A percentile compares a stretch with the other conserved stretches of the same genome.
Evolutionary conservation across 2,797 vertebrate genomes (phyloP).

Genomic region (Micrastur ruficollis): DNA sequence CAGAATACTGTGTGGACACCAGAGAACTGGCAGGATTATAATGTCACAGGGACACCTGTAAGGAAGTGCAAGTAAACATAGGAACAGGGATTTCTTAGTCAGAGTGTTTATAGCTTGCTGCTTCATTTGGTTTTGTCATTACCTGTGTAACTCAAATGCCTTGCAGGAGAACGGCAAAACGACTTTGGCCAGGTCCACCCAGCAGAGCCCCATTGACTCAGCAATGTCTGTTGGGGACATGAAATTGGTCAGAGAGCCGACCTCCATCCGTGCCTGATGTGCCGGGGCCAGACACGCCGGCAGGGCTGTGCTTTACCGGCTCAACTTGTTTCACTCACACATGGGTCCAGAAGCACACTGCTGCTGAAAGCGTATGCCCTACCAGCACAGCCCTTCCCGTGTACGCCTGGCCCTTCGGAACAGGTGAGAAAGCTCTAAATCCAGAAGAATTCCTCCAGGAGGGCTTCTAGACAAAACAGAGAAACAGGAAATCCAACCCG

Average conservation of each 20-base stretch:
- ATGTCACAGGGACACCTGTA: background rate
- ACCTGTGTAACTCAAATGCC: background rate
- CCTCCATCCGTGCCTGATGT: background rate
- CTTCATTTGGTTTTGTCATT: background rate
- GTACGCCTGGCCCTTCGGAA: background rate
- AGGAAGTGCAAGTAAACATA: background rate
- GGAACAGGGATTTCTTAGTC: background rate
- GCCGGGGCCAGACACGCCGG: accelerated
- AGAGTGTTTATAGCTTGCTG: background rate
- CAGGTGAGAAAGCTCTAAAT: background rate
- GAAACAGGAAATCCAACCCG: background rate
- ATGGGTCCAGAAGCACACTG: background rate
- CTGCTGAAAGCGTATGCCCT: background rate
- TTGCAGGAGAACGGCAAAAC: accelerated
- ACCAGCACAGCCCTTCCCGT: background rate
- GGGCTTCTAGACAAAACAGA: background rate
- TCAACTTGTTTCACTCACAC: background rate
- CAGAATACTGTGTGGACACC: background rate
- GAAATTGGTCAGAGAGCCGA: accelerated
- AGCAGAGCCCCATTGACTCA: background rate
- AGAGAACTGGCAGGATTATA: background rate
- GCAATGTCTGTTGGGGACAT: accelerated
- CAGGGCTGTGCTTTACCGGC: background rate
- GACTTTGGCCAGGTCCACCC: background rate
- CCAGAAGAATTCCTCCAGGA: background rate